A percentile compares a stretch with the other conserved stretches of the same genome.
These are phyloP conservation scores for Hypsibius dujardini DNA, from an alignment of 1,140 invertebrate species.

Conservation along the genomic window DNA sequence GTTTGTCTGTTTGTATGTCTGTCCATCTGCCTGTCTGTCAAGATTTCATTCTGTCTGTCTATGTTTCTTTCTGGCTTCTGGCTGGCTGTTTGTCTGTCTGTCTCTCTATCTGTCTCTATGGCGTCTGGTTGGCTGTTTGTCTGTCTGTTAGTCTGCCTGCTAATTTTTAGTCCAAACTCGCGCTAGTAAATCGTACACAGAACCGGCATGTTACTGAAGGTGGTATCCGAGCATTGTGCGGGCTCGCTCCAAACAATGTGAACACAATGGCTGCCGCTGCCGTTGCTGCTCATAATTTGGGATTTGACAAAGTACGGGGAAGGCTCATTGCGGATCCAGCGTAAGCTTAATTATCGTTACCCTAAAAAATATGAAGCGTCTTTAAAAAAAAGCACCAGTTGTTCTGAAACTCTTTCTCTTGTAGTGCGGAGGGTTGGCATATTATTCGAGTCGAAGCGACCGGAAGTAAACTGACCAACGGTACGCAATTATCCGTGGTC, in stretches of 20 bases:
- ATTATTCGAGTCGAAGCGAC: conserved; percentile 41
- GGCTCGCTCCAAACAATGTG: conserved; percentile 45
- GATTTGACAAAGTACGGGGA: conserved; percentile 41
- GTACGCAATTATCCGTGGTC: conserved; percentile 35
- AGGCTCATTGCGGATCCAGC: conserved; percentile 39
- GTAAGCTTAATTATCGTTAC: conserved; percentile 29
- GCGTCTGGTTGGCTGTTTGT: too few relatives aligned
- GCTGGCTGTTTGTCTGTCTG: too few relatives aligned
- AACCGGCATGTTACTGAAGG: conserved; percentile 28
- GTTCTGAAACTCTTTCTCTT: conserved; percentile 16
- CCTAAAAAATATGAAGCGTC: too few relatives aligned
- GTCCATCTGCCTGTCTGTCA: too few relatives aligned
- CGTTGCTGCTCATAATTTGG: conserved; percentile 42
- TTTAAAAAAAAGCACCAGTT: neutral
- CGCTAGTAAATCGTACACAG: too few relatives aligned
- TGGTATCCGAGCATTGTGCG: conserved; percentile 39
- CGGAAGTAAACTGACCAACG: conserved; percentile 34
- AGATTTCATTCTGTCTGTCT: too few relatives aligned
- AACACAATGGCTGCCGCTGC: conserved; percentile 44
- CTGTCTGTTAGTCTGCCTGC: too few relatives aligned
- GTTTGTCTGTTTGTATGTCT: too few relatives aligned
- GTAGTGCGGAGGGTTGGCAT: conserved; percentile 40
- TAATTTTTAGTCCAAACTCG: too few relatives aligned
- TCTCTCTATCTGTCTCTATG: too few relatives aligned
- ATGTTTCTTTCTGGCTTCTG: too few relatives aligned